Conservation (phyloP, 2,113 vertebrate genomes). For the Tapirus terrestris region DNA sequence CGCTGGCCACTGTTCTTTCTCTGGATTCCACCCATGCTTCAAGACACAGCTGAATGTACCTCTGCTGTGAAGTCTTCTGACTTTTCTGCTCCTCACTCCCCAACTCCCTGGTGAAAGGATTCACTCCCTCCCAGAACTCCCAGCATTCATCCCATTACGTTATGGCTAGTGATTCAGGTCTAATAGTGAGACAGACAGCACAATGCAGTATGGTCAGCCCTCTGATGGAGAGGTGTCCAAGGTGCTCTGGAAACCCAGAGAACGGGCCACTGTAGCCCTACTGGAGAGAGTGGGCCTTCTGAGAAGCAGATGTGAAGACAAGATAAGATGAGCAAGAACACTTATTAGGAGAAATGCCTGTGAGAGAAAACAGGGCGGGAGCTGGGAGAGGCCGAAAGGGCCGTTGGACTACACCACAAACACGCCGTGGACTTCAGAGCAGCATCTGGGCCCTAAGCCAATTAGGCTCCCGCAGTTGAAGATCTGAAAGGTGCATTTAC, state of each 20-base stretch:
- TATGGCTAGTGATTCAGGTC: neutral
- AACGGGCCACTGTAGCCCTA: rapidly evolving
- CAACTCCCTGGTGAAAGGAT: neutral
- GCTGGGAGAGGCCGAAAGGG: neutral
- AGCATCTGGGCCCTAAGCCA: rapidly evolving
- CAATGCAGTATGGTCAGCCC: rapidly evolving
- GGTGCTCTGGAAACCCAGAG: neutral
- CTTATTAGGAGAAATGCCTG: neutral
- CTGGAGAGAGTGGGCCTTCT: neutral
- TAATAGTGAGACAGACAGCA: neutral
- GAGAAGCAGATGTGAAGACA: neutral
- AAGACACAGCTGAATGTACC: neutral
- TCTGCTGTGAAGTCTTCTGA: neutral
- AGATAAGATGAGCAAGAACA: neutral
- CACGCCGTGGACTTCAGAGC: rapidly evolving
- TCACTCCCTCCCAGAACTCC: neutral
- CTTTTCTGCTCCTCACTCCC: no score
- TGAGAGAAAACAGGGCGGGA: neutral
- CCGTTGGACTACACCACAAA: rapidly evolving
- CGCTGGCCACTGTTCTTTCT: no score
- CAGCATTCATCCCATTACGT: neutral
- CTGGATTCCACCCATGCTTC: neutral
- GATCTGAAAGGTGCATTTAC: neutral
- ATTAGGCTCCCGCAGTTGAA: rapidly evolving
- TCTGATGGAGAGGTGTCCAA: neutral